Base-by-base conservation (phyloP, 2,888 invertebrate genomes). In the Drosophila eohydei region DNA sequence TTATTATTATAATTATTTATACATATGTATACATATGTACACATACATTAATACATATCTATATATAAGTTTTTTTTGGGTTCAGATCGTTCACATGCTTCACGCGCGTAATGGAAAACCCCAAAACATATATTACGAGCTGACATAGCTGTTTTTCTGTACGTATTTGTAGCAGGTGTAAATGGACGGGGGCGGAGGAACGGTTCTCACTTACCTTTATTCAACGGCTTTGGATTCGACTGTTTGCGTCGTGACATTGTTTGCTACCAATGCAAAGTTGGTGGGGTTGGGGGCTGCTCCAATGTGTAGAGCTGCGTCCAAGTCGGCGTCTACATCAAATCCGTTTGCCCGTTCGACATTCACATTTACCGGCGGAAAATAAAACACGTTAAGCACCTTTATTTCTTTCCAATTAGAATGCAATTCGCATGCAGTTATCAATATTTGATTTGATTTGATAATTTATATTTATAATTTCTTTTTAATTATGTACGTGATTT, bases 241-340 rank as follows among this genome's bases (percentile, higher is more conserved):
- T 98, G 98, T 95, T 98, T 98, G 94, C 98, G 95, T 93, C 98
- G 96, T 93, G 98, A 98, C 97, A 98, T 98, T 90, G 84, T 88
- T 73, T 78, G 81, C 59, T 48, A 38, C 74, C 81, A 83, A 72
- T 78, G 74, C 77, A 84, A 78, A 80, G 75, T 77, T 50, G 48
- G 30, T 16, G 30, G 46, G 30, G 16, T 30, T 32, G 30, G 76
- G 72, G 74, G 75, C 78, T 72, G 78, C 79, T 72, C 74, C 80
- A 75, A 77, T 81, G 67, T 51, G 46, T 62, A 74, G 74, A 68
- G 70, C 64, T 64, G 44, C 48, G 55, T 40, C 30, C 40, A 60
- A 28, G 26, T 71, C 62, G 63, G 58, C 73, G 80, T 78, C 86
- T 83, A 86, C 88, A 85, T 85, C 63, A 84, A 85, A 78, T 77